Conservation (phyloP, 2,888 invertebrate genomes). For the Elysia crispata region DNA sequence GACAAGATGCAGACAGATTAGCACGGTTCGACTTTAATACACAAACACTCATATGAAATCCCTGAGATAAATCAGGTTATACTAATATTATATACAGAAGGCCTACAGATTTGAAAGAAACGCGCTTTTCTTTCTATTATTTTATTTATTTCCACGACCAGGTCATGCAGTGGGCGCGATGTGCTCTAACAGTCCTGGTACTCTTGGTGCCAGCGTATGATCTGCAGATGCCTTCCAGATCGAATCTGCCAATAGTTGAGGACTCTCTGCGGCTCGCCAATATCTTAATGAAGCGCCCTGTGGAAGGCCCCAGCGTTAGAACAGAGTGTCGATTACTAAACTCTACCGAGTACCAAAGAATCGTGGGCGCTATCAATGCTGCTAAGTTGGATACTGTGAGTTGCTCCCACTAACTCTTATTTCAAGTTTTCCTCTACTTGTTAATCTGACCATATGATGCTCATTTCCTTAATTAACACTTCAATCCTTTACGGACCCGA, state of each 20-base stretch:
- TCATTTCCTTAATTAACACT: no score
- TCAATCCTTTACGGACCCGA: no score
- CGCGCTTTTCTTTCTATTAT: background rate
- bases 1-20: no score
- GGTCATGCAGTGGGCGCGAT: conserved; percentile 26
- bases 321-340: conserved; percentile 52
- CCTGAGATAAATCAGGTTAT: no score
- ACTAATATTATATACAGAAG: no score
- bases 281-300: conserved; percentile 51
- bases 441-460: no score
- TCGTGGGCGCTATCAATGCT: conserved; percentile 50
- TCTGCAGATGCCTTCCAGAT: conserved; percentile 46
- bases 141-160: background rate
- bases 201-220: conserved; percentile 41
- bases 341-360: conserved; percentile 47
- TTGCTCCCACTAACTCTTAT: no score
- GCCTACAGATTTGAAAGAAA: background rate
- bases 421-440: no score
- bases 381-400: conserved; percentile 55
- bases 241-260: conserved; percentile 37
- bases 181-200: conserved; percentile 37
- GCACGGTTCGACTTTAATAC: no score
- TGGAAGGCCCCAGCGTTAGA: conserved; percentile 49
- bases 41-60: no score
- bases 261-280: conserved; percentile 52